phyloP scores from a whole-genome alignment of 1,140 invertebrate species.

The Pogonomyrmex barbatus region DNA sequence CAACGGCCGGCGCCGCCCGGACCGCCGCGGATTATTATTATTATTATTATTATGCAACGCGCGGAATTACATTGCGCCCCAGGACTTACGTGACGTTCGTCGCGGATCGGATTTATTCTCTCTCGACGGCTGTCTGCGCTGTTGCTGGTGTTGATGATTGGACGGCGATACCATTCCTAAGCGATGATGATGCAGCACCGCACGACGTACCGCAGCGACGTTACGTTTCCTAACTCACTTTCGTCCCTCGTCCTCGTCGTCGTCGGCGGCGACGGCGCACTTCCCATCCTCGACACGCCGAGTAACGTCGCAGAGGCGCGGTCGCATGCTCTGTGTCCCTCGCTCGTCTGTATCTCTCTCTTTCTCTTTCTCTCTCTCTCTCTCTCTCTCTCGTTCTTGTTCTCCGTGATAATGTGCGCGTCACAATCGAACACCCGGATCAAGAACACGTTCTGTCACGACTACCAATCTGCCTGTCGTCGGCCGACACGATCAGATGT shows the following conservation, averaged over 20 bases:
- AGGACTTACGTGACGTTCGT: slow-evolving; percentile 73
- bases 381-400: neutral
- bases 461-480: neutral
- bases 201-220: slow-evolving; percentile 67
- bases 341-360: neutral
- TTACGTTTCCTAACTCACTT: slow-evolving; percentile 71
- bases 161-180: slow-evolving; percentile 86
- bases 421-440: neutral
- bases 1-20: slow-evolving; percentile 5
- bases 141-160: slow-evolving; percentile 82
- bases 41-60: slow-evolving; percentile 35
- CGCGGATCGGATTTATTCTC: slow-evolving; percentile 66
- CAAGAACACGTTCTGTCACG: neutral
- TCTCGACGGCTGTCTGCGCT: slow-evolving; percentile 72
- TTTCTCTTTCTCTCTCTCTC: neutral
- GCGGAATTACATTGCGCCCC: neutral
- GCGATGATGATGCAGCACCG: slow-evolving; percentile 75
- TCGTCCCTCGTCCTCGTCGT: slow-evolving; percentile 66
- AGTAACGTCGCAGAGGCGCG: slow-evolving; percentile 60
- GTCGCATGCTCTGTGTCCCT: slow-evolving; percentile 51
- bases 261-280: slow-evolving; percentile 55
- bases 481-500: neutral
- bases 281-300: slow-evolving; percentile 74
- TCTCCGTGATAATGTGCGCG: neutral
- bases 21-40: neutral